phyloP scores from a whole-genome alignment of 2,113 vertebrate genomes.

The Lates calcarifer region DNA sequence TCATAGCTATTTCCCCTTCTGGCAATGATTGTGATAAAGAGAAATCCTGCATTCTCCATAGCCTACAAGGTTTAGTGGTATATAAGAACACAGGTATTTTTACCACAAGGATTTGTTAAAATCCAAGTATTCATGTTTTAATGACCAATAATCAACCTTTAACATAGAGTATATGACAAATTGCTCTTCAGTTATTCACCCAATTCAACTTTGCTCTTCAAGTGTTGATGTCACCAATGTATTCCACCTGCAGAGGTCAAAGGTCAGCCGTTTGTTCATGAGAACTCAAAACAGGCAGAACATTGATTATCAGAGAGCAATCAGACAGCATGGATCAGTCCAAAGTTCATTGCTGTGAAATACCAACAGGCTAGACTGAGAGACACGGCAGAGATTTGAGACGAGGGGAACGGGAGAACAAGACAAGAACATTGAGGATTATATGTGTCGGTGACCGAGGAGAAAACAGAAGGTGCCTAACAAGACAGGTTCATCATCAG shows the following conservation, averaged over 20 bases:
- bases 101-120: too few relatives aligned
- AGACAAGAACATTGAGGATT: slow-evolving; percentile 12
- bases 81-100: neutral
- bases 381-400: slow-evolving; percentile 35
- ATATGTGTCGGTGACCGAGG: neutral
- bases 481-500: slow-evolving; percentile 1
- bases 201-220: slow-evolving; percentile 66
- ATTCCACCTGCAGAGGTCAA: slow-evolving; percentile 63
- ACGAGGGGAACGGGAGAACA: slow-evolving; percentile 2
- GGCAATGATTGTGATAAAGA: neutral
- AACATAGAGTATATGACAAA: neutral
- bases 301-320: slow-evolving; percentile 77
- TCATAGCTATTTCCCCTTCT: too few relatives aligned
- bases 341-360: slow-evolving; percentile 77
- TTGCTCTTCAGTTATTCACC: neutral
- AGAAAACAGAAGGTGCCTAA: neutral
- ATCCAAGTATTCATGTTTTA: too few relatives aligned
- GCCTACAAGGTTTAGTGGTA: neutral
- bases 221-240: slow-evolving; percentile 62
- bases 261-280: slow-evolving; percentile 59
- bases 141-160: neutral
- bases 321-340: slow-evolving; percentile 70
- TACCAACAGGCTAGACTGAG: slow-evolving; percentile 8
- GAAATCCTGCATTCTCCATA: neutral
- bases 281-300: slow-evolving; percentile 59